Evolutionary conservation across 1,140 invertebrate species (phyloP), one percentile per base, ranked within the genome.

Genomic region (Lethocerus indicus): DNA sequence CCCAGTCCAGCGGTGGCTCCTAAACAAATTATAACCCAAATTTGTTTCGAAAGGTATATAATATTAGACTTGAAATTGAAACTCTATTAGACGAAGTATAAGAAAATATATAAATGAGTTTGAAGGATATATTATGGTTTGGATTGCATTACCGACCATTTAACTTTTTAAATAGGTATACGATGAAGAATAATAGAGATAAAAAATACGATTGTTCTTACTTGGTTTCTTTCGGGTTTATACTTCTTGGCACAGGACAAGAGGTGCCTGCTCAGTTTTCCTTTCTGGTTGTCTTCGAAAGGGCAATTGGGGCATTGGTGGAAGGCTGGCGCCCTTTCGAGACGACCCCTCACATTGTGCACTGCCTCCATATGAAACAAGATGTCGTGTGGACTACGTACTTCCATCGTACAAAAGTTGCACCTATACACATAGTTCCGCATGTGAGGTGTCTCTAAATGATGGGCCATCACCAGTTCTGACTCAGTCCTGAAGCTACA

Each of bases 401-500:
- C 82, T 62, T 87, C 81, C 56, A 83, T 81, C 1, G 76, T 64
- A 67, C 87, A 92, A 62, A 87, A 89, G 66, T 89, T 87, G 69
- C 87, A 94, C 62, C 78, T 78, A 42, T 87, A 86, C 7, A 84
- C 70, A 57, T 82, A 81, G 60, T 87, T 85, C 50, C 78, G 82
- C 79, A 91, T 83, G 63, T 95, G 91, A 20, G 90, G 90, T 24
- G 84, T 88, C 60, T 92, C 86, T 60, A 91, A 73, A 64, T 97
- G 91, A 64, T 87, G 79, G 25, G 83, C 75, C 78, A 95, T 79
- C 5, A 86, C 84, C 54, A 91, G 67, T 1, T 70, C 65, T 13
- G 89, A 94, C 65, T 95, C 90, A 0, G 88, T 88, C 65, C 87
- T 87, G 69, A 94, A 97, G 63, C 73, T 87, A 69, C 91, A 97